Base-by-base conservation (phyloP, 2,888 invertebrate species). In the Lasioglossum morio region DNA sequence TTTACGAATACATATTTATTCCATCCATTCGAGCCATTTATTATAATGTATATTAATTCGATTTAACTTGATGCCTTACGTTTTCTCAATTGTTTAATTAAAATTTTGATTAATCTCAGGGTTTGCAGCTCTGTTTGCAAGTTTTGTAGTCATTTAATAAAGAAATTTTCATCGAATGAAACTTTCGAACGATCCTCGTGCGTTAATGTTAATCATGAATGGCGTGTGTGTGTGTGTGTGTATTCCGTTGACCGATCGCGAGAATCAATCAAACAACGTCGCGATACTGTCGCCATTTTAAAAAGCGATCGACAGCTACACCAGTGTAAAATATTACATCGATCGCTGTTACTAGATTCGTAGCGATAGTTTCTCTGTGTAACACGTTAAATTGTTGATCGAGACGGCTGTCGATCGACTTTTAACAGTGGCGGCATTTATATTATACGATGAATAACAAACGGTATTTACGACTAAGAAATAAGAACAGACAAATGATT, bases 201-300 rank as follows among this genome's bases (percentile, higher is more conserved):
- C 81, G 89, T 82, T 66, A 48, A 80, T 10, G 27, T 72, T 72
- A 75, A 46, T 69, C 72, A n/a, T 60, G 72, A 69, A 77, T 14
- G 60, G 16, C 60, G 60, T 27, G 60, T 27, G 27, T 60, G 60
- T 60, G 16, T 27, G 60, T 27, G 60, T 27, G 27, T 60, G 60
- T 60, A 23, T 23, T 53, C 40, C 34, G 10, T 48, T 30, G 77
- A 69, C 43, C 53, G 46, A 83, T 40, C 48, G 34, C 27, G 23
- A 53, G 34, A 72, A 77, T 37, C 27, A 16, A 43, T 76, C 8
- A 19, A 23, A n/a, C 37, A 2, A 10, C 23, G 23, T 53, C 5
- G 23, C n/a, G n/a, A n/a, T n/a, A n/a, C n/a, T n/a, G n/a, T 43
- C 1, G n/a, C 16, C 10, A 43, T 80, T 73, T 43, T 14, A 7